phyloP scores from a whole-genome alignment of 1,140 invertebrate species.

The Nasonia vitripennis region DNA sequence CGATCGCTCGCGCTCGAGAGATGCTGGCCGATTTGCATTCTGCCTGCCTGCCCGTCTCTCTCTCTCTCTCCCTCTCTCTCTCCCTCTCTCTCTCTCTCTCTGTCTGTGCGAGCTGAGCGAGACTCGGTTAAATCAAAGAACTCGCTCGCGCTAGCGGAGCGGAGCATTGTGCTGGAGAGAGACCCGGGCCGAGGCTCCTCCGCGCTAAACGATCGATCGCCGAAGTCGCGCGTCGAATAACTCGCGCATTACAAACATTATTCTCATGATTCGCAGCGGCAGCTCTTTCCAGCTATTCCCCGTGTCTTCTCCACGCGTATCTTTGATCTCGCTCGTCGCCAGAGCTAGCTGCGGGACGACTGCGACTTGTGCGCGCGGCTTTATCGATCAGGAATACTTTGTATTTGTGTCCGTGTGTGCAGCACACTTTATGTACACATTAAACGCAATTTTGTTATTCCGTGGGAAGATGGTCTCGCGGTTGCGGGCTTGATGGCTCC shows the following conservation, averaged over 20 bases:
- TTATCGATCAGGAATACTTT: neutral
- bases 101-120: too few species aligned
- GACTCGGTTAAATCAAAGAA: constrained; percentile 3
- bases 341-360: too few species aligned
- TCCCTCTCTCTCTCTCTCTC: too few species aligned
- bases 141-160: neutral
- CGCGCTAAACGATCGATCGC: neutral
- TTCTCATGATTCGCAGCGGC: neutral
- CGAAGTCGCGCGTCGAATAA: neutral
- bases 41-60: neutral
- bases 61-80: too few species aligned
- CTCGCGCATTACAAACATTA: neutral
- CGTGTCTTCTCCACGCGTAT: neutral
- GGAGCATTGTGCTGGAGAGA: too few species aligned
- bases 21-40: constrained; percentile 53
- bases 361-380: neutral
- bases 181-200: too few species aligned
- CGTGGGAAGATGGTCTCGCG: constrained; percentile 36
- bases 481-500: neutral
- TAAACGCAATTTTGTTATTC: constrained; percentile 37
- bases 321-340: neutral
- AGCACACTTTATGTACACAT: neutral
- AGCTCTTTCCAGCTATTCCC: neutral
- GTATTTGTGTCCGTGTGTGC: too few species aligned
- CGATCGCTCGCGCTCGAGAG: constrained; percentile 50